Evolutionary conservation across 2,888 invertebrate species (phyloP).

Genomic region (Cephalotes varians): DNA sequence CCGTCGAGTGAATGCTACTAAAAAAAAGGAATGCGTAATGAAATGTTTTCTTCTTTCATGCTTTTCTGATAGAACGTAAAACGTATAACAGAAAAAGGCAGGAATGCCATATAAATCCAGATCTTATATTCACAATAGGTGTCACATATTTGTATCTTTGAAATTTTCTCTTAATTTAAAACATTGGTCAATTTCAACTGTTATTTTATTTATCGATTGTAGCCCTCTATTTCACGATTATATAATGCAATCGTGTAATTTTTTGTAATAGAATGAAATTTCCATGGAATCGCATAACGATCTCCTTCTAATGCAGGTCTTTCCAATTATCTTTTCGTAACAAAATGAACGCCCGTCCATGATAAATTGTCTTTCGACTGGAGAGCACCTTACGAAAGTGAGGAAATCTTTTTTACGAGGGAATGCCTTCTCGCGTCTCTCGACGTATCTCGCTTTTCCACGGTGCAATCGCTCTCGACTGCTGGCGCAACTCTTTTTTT

Average conservation of each 20-base stretch:
- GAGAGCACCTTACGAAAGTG: not conserved
- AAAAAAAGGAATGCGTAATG: constrained; percentile 20
- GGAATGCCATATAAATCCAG: not conserved
- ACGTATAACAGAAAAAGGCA: not conserved
- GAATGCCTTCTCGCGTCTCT: constrained; percentile 7
- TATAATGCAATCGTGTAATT: not conserved
- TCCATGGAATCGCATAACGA: not conserved
- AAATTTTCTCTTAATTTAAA: not conserved
- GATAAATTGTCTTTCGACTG: constrained; percentile 28
- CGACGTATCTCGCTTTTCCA: constrained; percentile 18
- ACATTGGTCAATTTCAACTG: not conserved
- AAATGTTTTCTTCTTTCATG: constrained; percentile 1
- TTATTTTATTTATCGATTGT: not conserved
- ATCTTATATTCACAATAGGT: not conserved
- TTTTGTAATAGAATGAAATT: not conserved
- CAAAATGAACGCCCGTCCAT: constrained; percentile 16
- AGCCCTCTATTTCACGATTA: not conserved
- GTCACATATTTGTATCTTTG: not conserved
- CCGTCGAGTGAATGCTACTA: constrained; percentile 25
- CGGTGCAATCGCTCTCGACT: not conserved
- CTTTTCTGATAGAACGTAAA: not conserved
- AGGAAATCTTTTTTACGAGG: constrained; percentile 16
- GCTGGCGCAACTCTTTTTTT: not conserved
- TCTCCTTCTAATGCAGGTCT: not conserved
- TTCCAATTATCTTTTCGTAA: constrained; percentile 2